Evolutionary conservation across 2,113 vertebrate species (phyloP), one percentile per base, ranked within the genome.

Genomic region (Dermatemys mawii): DNA sequence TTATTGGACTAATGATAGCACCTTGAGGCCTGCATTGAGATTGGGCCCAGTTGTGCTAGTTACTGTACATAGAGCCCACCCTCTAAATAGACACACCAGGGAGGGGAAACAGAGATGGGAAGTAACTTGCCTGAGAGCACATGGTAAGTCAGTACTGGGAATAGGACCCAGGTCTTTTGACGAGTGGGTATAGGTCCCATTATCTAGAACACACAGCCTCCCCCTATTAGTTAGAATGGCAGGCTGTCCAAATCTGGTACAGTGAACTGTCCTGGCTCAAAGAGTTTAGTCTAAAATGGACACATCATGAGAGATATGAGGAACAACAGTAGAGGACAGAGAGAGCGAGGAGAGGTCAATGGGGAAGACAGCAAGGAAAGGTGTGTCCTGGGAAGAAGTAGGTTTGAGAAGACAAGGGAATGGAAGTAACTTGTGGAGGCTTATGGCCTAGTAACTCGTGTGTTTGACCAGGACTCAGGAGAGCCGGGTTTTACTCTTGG

Each of bases 271-370:
- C 85, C 78, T 55, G 3, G 82, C 67, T 21, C 4, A 67, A 54
- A 3, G 1, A 2, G 21, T 63, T 57, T 51, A 10, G 35, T 19
- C 60, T n/a, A 19, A 67, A 67, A 11, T 11, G 10, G 70, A 41
- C 70, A 41, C 17, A 6, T 24, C 38, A 19, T 44, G 26, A 21
- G 16, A 80, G 5, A 22, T 57, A 50, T 50, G 51, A 21, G 32
- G 13, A 49, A 10, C 21, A n/a, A 5, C 11, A 10, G 13, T 46
- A 53, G 38, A 70, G 22, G 57, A 60, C 11, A 86, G 19, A 8
- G 0, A 0, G 51, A 57, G 4, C 27, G 21, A 63, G 32, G 16
- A 75, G 5, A 2, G 27, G 22, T 86, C 7, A 11, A 48, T 41
- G 9, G 29, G 46, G 27, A 5, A 8, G 17, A 16, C 2, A 53